Conservation (phyloP, 2,888 invertebrate species). For the Conchocele bisecta region DNA sequence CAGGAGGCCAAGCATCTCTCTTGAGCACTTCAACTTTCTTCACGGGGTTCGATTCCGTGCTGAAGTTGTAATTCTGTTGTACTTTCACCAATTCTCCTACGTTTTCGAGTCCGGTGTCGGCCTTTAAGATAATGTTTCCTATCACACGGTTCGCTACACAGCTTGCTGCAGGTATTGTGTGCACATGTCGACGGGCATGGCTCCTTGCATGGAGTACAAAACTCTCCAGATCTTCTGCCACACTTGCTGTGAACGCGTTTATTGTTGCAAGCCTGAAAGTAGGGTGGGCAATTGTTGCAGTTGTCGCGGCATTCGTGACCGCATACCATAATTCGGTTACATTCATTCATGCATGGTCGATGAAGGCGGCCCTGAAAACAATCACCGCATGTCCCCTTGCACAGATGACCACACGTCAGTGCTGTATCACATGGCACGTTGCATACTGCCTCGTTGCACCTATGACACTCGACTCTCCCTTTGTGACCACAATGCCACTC, state of each 20-base stretch:
- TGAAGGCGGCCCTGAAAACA: slow-evolving; percentile 87
- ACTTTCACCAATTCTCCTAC: slow-evolving; percentile 26
- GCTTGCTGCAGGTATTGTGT: slow-evolving; percentile 75
- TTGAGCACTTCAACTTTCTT: slow-evolving; percentile 27
- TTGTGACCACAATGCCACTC: slow-evolving; percentile 59
- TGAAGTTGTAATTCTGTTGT: slow-evolving; percentile 24
- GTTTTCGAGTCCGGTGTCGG: slow-evolving; percentile 34
- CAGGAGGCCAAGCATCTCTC: slow-evolving; percentile 48
- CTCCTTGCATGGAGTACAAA: slow-evolving; percentile 79
- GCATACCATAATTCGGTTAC: slow-evolving; percentile 85
- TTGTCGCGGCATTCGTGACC: slow-evolving; percentile 79
- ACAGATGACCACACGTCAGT: slow-evolving; percentile 74
- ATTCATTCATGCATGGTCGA: slow-evolving; percentile 85
- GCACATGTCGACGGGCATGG: slow-evolving; percentile 78
- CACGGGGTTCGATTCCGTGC: slow-evolving; percentile 37
- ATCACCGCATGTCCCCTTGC: slow-evolving; percentile 81
- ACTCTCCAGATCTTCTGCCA: slow-evolving; percentile 71
- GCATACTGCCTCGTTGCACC: slow-evolving; percentile 41
- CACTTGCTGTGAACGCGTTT: slow-evolving; percentile 79
- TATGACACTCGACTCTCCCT: slow-evolving; percentile 38
- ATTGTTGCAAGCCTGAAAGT: slow-evolving; percentile 80
- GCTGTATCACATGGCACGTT: slow-evolving; percentile 38
- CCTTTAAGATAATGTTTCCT: no score
- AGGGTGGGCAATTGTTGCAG: slow-evolving; percentile 81
- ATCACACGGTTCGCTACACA: slow-evolving; percentile 82